These are phyloP conservation scores for Bucorvus abyssinicus DNA, from an alignment of 2,797 vertebrate species.

Conservation along the genomic window DNA sequence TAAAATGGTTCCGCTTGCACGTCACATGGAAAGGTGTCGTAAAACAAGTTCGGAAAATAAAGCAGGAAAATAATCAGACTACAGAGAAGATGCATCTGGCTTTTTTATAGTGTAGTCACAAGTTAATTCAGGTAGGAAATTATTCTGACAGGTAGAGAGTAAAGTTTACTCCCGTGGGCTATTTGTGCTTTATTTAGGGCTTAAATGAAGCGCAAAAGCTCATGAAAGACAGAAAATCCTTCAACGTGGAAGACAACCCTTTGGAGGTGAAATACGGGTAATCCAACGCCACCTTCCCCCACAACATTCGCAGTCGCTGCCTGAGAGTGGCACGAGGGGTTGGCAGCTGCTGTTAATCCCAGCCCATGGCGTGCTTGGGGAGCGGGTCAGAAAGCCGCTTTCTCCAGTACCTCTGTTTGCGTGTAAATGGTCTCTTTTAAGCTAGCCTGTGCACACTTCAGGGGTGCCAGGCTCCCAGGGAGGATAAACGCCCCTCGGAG, in stretches of 20 bases:
- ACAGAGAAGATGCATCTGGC: neutral
- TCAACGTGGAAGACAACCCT: neutral
- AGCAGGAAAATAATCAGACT: neutral
- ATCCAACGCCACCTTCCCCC: neutral
- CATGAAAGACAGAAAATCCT: conserved; percentile 51
- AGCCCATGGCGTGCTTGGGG: fast-evolving
- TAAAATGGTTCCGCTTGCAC: neutral
- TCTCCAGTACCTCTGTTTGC: neutral
- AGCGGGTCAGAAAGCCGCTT: fast-evolving
- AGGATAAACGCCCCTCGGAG: neutral
- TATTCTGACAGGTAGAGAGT: conserved; percentile 64
- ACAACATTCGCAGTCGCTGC: neutral
- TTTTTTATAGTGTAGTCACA: conserved; percentile 36
- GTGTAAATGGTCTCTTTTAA: neutral
- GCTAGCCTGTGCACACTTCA: neutral
- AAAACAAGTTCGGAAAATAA: conserved; percentile 15
- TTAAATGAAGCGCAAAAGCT: conserved; percentile 60
- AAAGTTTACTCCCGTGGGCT: conserved; percentile 42
- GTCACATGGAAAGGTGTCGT: neutral
- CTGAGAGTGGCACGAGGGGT: neutral
- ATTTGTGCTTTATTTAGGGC: conserved; percentile 53
- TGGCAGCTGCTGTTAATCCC: neutral
- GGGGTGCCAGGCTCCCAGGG: neutral
- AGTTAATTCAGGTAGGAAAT: conserved; percentile 67
- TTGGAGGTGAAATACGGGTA: neutral